A percentile compares a stretch with the other conserved stretches of the same genome.
Evolutionary conservation across 2,797 vertebrate genomes (phyloP).

Genomic region (Silurus lanzhouensis): DNA sequence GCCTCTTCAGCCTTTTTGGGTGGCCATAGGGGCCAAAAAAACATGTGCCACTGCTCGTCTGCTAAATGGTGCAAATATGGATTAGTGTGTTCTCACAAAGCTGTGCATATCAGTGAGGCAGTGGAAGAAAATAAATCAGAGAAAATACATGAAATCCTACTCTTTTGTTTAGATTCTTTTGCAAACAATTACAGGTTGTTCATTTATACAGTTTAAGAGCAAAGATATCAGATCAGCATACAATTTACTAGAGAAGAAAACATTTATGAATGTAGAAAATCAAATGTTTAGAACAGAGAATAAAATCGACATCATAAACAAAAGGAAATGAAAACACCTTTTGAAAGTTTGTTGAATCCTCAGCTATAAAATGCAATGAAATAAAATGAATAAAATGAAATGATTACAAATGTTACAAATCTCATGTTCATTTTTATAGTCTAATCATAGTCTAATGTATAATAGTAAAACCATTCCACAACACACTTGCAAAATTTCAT

Average conservation of each 20-base stretch:
- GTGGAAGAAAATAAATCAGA: neutral
- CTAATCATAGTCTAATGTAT: neutral
- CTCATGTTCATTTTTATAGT: neutral
- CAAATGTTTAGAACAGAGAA: neutral
- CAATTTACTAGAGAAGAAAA: neutral
- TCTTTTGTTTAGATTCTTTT: no score
- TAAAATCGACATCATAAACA: neutral
- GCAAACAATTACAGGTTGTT: neutral
- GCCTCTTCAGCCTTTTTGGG: conserved; percentile 51
- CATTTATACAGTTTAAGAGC: neutral
- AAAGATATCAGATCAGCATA: neutral
- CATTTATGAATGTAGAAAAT: no score
- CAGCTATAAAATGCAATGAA: neutral
- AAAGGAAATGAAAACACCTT: neutral
- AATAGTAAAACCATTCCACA: neutral
- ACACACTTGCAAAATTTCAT: neutral
- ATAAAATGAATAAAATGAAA: no score
- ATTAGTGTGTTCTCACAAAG: conserved; percentile 38
- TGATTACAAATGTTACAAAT: no score
- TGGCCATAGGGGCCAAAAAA: conserved; percentile 43
- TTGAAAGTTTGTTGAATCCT: neutral
- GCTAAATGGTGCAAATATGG: conserved; percentile 53
- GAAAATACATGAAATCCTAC: neutral
- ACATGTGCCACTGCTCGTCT: conserved; percentile 48
- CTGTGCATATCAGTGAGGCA: conserved; percentile 1